Evolutionary conservation across 2,797 vertebrate species (phyloP), one percentile per base, ranked within the genome.

Genomic region (Anas bahamensis): DNA sequence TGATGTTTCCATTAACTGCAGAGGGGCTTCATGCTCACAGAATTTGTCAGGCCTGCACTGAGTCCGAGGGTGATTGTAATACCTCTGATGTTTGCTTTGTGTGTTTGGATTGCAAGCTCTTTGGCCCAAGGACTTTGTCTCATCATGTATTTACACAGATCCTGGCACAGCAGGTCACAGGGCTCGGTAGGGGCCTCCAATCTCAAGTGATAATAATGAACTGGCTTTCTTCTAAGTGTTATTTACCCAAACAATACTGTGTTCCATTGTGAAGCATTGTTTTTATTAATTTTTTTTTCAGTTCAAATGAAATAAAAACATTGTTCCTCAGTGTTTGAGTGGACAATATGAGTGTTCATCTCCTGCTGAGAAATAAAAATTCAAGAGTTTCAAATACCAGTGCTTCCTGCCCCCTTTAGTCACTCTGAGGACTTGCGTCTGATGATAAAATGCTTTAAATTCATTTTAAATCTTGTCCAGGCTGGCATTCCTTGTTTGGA

Each of bases 371-470:
- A 96, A 96, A 91, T 92, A 91, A 94, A 91, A 94, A 94, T 89
- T 87, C 91, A 93, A 66, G 46, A 29, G 77, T 94, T 94, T 84
- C 71, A 91, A 90, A 95, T 95, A 93, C 35, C 71, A 94, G 61
- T 83, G 69, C 72, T 90, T 96, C 89, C 88, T 95, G 74, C 52
- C 52, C 50, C 8, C 61, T 95, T 95, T 93, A 83, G 80, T 91
- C 57, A 75, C 72, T 93, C 71, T 77, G 89, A 92, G 87, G 71
- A 82, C 91, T 83, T 86, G 52, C 70, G 59, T 93, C 55, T 86
- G 78, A 85, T 91, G 88, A 94, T 94, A 90, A 95, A 95, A 90
- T 85, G 61, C 69, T 95, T 93, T 84, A 97, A 95, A 94, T 92
- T 83, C 72, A 44, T 95, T 94, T 96, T 86, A 94, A 91, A 94